These are phyloP conservation scores for Varanus salvator DNA, from an alignment of 2,113 vertebrate genomes.

Conservation along the genomic window DNA sequence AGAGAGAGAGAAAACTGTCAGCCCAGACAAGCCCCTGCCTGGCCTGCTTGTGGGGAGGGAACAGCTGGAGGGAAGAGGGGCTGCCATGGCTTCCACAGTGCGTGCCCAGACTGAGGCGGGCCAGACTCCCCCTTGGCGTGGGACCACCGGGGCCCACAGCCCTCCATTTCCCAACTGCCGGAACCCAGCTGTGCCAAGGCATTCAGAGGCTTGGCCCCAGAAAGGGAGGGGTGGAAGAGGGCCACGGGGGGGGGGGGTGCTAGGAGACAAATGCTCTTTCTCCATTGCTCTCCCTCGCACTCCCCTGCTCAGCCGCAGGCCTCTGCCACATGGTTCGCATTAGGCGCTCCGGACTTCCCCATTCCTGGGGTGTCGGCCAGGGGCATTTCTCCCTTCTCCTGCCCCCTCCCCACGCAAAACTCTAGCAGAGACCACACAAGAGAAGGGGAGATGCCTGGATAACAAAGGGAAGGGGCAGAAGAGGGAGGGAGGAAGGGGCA, in stretches of 20 bases:
- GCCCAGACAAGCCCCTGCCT: not conserved
- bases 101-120: not conserved
- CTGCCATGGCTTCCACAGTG: not conserved
- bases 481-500: not conserved
- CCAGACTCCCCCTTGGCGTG: not conserved
- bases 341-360: slow-evolving; percentile 70
- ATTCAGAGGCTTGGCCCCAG: not conserved
- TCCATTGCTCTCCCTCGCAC: slow-evolving; percentile 71
- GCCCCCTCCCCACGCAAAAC: slow-evolving; percentile 49
- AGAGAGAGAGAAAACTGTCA: not conserved
- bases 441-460: slow-evolving; percentile 45
- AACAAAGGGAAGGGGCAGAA: not conserved
- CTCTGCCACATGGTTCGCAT: slow-evolving; percentile 84
- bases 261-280: slow-evolving; percentile 15
- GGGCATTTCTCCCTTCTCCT: slow-evolving; percentile 25
- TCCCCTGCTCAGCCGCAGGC: slow-evolving; percentile 74
- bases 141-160: not conserved
- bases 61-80: not conserved
- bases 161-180: not conserved
- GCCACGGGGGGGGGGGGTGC: not conserved
- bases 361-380: slow-evolving; percentile 63
- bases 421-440: slow-evolving; percentile 63
- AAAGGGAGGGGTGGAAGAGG: not conserved
- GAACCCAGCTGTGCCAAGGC: not conserved
- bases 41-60: not conserved